Evolutionary conservation across 2,888 invertebrate genomes (phyloP).

Genomic region (Agrotis exclamationis): DNA sequence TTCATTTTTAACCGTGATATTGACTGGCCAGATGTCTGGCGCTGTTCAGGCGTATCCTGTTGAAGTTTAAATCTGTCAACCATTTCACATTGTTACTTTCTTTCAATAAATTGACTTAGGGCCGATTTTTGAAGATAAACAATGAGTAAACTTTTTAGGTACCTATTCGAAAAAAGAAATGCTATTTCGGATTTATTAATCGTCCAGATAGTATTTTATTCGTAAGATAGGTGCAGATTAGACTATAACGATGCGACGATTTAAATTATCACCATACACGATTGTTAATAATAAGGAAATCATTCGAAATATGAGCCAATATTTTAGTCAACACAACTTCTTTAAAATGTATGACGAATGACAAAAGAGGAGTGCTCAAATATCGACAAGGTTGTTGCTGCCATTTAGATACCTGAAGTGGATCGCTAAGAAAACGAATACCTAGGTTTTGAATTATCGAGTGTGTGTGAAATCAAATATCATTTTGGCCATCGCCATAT

Average conservation of each 20-base stretch:
- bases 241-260: background rate
- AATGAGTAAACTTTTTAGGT: too few species aligned
- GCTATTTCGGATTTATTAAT: too few species aligned
- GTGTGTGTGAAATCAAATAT: constrained; percentile 51
- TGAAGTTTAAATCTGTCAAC: constrained; percentile 24
- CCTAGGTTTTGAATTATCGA: constrained; percentile 48
- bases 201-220: background rate
- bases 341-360: constrained; percentile 32
- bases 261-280: background rate
- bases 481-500: constrained; percentile 28
- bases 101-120: too few species aligned
- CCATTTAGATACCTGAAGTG: constrained; percentile 63
- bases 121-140: too few species aligned
- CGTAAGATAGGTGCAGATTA: background rate
- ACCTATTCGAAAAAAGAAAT: too few species aligned
- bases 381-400: constrained; percentile 65
- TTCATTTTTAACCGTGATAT: constrained; percentile 28
- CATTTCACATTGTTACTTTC: constrained; percentile 22
- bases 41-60: constrained; percentile 43
- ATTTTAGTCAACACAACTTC: background rate
- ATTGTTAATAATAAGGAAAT: constrained; percentile 12
- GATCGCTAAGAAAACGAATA: constrained; percentile 69
- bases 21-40: constrained; percentile 54
- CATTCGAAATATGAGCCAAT: constrained; percentile 1
- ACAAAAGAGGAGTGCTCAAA: constrained; percentile 35